Base-by-base conservation (phyloP, 2,888 invertebrate genomes). In the Pseudoips prasinana region DNA sequence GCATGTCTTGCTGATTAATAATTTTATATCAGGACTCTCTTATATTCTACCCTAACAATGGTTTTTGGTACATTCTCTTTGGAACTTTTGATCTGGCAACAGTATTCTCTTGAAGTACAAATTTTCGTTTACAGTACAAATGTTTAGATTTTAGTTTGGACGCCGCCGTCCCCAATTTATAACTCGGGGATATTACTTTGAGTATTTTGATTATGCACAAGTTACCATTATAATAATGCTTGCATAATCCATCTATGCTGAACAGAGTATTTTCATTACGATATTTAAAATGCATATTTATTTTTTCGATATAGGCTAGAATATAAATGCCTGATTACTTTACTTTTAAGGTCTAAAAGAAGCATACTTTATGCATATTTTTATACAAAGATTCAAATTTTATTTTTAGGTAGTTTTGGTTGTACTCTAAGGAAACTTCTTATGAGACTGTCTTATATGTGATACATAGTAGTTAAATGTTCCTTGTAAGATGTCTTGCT, bases 371-470 rank as follows among this genome's bases (percentile, higher is more conserved):
- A 58, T 51, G 38, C 56, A 51, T 69, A 69, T 70, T 64, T 69
- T 67, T 68, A 40, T 67, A 64, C 32, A 50, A 48, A 50, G 27
- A 55, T 49, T 52, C 55, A 53, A 54, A 49, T 46, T 44, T 44
- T 53, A 49, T 58, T 61, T 56, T 50, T 61, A 55, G 48, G 43
- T 47, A 56, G 55, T 54, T 64, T 73, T 61, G 67, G 63, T 74
- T 75, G 64, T 70, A 71, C 60, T 62, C 43, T 67, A 65, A 65
- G 69, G 64, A 66, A 72, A 73, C 68, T 72, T 70, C 54, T 66
- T 64, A 67, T 56, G 72, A 74, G 78, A 78, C 78, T 78, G 78
- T 75, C 68, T 62, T 64, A 59, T 58, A 72, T 78, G 78, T 78
- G 78, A 78, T 78, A 77, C 69, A 66, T 73, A 64, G 69, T 66